Conservation (phyloP, 2,888 invertebrate species). For the Lordiphosa andalusiaca region DNA sequence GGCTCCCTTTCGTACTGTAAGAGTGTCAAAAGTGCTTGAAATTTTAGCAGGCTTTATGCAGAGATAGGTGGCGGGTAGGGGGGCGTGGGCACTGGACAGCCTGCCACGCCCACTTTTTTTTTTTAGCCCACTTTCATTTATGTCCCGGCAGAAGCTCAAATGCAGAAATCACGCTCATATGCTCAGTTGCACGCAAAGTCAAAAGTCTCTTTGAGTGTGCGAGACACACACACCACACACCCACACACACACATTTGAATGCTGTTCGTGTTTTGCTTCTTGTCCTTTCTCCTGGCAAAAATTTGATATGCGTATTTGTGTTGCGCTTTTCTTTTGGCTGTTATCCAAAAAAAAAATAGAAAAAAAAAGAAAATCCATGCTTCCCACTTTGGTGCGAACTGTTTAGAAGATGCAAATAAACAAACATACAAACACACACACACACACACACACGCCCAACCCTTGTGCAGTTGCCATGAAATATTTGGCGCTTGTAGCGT, state of each 20-base stretch:
- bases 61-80: background rate
- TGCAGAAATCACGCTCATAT: conserved; percentile 75
- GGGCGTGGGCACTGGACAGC: conserved; percentile 2
- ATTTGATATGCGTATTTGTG: conserved; percentile 75
- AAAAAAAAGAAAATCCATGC: conserved; percentile 6
- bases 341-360: conserved; percentile 55
- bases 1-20: conserved; percentile 15
- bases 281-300: conserved; percentile 27
- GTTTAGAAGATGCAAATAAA: conserved; percentile 68
- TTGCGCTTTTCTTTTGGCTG: conserved; percentile 66
- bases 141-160: conserved; percentile 50
- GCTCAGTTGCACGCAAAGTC: conserved; percentile 75
- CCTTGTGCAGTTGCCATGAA: conserved; percentile 49
- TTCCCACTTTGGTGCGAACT: conserved; percentile 29
- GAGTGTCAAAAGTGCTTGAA: conserved; percentile 74
- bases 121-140: conserved; percentile 39
- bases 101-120: conserved; percentile 5
- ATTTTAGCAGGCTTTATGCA: conserved; percentile 66
- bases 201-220: conserved; percentile 68
- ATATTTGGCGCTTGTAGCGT: conserved; percentile 68
- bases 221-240: conserved; percentile 9
- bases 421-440: conserved; percentile 32
- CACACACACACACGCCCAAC: conserved; percentile 16
- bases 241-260: conserved; percentile 16
- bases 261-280: conserved; percentile 10